Evolutionary conservation across 2,113 vertebrate species (phyloP).

Genomic region (Anarrhichthys ocellatus): DNA sequence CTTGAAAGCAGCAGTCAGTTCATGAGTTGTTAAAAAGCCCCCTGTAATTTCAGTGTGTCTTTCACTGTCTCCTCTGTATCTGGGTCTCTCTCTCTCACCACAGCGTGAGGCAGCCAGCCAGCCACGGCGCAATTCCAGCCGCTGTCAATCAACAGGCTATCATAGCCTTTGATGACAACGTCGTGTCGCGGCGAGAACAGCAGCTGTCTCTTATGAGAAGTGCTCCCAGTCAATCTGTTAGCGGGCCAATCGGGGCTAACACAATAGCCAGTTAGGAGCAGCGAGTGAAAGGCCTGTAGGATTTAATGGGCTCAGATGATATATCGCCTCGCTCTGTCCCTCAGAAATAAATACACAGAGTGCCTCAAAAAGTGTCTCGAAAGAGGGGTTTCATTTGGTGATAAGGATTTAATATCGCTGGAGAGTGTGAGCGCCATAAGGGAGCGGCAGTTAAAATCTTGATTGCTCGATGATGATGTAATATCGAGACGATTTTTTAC

Average conservation of each 20-base stretch:
- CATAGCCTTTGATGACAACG: conserved; percentile 81
- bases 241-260: conserved; percentile 72
- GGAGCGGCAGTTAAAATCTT: conserved; percentile 19
- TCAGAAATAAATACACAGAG: conserved; percentile 61
- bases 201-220: conserved; percentile 80
- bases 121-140: conserved; percentile 64
- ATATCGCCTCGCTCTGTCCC: conserved; percentile 54
- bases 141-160: conserved; percentile 82
- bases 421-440: conserved; percentile 29
- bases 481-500: conserved; percentile 1
- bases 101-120: conserved; percentile 70
- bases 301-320: conserved; percentile 75
- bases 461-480: conserved; percentile 18
- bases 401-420: conserved; percentile 33
- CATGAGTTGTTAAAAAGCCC: conserved; percentile 2
- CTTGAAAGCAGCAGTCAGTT: conserved; percentile 26
- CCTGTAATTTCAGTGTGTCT: conserved; percentile 31
- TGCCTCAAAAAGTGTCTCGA: conserved; percentile 29
- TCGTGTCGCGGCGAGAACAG: conserved; percentile 74
- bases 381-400: conserved; percentile 40
- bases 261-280: conserved; percentile 73
- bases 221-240: conserved; percentile 82
- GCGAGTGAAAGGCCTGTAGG: conserved; percentile 64
- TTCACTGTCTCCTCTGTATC: conserved; percentile 36
- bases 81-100: conserved; percentile 26